These are phyloP conservation scores for Rhagonycha lutea DNA, from an alignment of 2,888 invertebrate genomes.

Conservation along the genomic window DNA sequence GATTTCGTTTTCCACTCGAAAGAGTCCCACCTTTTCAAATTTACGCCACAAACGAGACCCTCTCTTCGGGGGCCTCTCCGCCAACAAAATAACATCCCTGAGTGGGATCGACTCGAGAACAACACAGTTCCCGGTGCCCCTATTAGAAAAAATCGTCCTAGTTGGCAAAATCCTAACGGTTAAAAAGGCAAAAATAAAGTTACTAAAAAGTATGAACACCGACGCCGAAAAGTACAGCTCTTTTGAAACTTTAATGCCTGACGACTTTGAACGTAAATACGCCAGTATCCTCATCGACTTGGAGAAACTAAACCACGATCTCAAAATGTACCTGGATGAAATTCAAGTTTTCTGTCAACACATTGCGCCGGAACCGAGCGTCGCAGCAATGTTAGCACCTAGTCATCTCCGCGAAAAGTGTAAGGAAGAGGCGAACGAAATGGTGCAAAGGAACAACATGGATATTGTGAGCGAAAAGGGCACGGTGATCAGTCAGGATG, in stretches of 20 bases:
- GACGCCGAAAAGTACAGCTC: slow-evolving; percentile 88
- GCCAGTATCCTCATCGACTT: slow-evolving; percentile 86
- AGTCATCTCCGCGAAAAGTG: slow-evolving; percentile 87
- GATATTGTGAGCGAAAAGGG: slow-evolving; percentile 62
- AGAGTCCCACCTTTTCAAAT: slow-evolving; percentile 49
- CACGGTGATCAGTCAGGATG: slow-evolving; percentile 58
- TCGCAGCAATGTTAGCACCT: slow-evolving; percentile 86
- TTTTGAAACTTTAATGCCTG: slow-evolving; percentile 75
- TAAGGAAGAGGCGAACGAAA: slow-evolving; percentile 78
- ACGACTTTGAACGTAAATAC: slow-evolving; percentile 90
- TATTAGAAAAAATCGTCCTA: slow-evolving; percentile 85
- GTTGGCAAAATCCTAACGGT: slow-evolving; percentile 83
- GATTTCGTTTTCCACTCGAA: slow-evolving; percentile 59
- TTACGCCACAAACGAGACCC: slow-evolving; percentile 68
- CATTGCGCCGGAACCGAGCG: slow-evolving; percentile 85
- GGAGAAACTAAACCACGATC: slow-evolving; percentile 87
- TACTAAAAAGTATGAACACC: slow-evolving; percentile 83
- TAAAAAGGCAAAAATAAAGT: slow-evolving; percentile 80
- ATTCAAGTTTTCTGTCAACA: slow-evolving; percentile 84
- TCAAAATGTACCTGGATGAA: slow-evolving; percentile 83
- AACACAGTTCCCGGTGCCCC: slow-evolving; percentile 82
- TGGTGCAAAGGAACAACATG: slow-evolving; percentile 75
- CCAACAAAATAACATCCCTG: slow-evolving; percentile 42
- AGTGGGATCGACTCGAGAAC: slow-evolving; percentile 59
- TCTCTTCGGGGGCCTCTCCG: slow-evolving; percentile 62